Conservation (phyloP, 2,113 vertebrate genomes). For the Desmodus rotundus region DNA sequence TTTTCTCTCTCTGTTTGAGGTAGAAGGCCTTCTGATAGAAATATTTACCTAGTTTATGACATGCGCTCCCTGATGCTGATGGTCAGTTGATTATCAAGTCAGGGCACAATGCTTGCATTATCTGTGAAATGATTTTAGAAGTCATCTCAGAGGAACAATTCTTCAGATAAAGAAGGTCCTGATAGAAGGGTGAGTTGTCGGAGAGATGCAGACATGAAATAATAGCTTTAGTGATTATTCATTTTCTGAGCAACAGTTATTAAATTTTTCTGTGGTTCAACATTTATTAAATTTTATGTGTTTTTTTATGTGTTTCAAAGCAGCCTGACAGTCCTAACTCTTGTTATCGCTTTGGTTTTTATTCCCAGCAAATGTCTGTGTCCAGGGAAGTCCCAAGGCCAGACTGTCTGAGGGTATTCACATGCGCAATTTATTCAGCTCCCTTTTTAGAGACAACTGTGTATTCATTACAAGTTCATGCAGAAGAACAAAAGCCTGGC, state of each 20-base stretch:
- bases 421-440: background rate
- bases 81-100: background rate
- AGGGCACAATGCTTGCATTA: background rate
- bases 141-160: background rate
- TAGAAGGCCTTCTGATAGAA: background rate
- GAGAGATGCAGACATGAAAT: background rate
- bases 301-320: background rate
- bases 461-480: background rate
- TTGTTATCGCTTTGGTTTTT: background rate
- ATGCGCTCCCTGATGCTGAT: background rate
- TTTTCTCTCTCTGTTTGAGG: background rate
- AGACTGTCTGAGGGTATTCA: background rate
- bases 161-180: conserved; percentile 9
- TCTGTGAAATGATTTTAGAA: conserved; percentile 46
- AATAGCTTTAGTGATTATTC: background rate
- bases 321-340: background rate
- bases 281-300: background rate
- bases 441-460: background rate
- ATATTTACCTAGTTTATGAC: background rate
- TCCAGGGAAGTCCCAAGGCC: background rate
- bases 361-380: background rate
- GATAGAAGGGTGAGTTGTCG: background rate
- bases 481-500: background rate
- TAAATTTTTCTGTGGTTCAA: conserved; percentile 16
- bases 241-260: conserved; percentile 15